Evolutionary conservation across 2,888 invertebrate genomes (phyloP).

Genomic region (Selenia dentaria): DNA sequence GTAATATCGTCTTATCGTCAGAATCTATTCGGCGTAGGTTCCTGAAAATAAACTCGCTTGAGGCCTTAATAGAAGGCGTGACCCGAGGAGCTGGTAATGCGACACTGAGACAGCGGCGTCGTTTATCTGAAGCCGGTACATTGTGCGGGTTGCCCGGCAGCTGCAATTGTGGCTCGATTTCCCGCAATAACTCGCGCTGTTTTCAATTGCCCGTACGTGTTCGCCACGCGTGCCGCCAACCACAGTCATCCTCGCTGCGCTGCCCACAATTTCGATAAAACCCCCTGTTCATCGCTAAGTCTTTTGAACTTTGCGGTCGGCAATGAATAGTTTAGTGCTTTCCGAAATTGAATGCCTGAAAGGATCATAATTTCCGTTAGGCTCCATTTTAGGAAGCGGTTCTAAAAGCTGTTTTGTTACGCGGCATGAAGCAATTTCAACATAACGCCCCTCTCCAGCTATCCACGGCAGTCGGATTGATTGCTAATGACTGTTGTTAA

Average conservation of each 20-base stretch:
- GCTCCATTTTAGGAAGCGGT: slow-evolving; percentile 4
- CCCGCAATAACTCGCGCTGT: slow-evolving; percentile 70
- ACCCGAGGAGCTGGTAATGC: slow-evolving; percentile 44
- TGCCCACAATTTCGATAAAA: slow-evolving; percentile 68
- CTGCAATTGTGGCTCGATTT: slow-evolving; percentile 69
- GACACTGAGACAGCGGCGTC: slow-evolving; percentile 47
- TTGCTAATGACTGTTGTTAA: slow-evolving; percentile 79
- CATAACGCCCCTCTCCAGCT: slow-evolving; percentile 51
- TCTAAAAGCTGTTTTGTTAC: slow-evolving; percentile 29
- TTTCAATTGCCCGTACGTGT: slow-evolving; percentile 77
- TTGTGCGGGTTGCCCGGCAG: slow-evolving; percentile 70
- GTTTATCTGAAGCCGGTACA: slow-evolving; percentile 51
- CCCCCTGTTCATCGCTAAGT: slow-evolving; percentile 58
- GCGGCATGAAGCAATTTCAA: slow-evolving; percentile 63
- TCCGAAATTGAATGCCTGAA: slow-evolving; percentile 46
- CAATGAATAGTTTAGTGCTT: slow-evolving; percentile 43
- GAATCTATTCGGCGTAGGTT: slow-evolving; percentile 24
- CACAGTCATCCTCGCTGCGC: slow-evolving; percentile 57
- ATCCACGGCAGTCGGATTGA: slow-evolving; percentile 72
- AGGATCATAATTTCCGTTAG: slow-evolving; percentile 38
- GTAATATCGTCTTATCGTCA: slow-evolving; percentile 4
- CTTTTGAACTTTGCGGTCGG: slow-evolving; percentile 45
- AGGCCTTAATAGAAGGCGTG: slow-evolving; percentile 49
- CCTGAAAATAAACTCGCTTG: slow-evolving; percentile 28
- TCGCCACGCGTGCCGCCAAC: slow-evolving; percentile 71